A percentile compares a stretch with the other conserved stretches of the same genome.
Conservation (phyloP, 2,113 vertebrate genomes). For the Xiphias gladius region DNA sequence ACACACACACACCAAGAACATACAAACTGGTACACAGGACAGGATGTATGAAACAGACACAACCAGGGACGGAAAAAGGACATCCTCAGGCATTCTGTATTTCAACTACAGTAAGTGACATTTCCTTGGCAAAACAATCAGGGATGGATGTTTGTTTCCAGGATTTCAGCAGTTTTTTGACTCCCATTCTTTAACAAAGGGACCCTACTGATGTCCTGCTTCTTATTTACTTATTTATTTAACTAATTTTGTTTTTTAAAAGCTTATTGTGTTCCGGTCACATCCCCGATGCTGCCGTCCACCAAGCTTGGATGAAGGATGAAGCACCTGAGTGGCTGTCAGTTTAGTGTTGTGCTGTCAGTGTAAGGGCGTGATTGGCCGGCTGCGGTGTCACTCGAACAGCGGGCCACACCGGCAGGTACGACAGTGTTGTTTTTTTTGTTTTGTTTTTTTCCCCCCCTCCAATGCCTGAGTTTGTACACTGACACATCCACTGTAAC, state of each 20-base stretch:
- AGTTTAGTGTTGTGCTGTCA: slow-evolving; percentile 41
- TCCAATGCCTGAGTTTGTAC: neutral
- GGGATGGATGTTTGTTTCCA: slow-evolving; percentile 63
- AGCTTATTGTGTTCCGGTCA: slow-evolving; percentile 46
- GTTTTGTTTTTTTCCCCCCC: too few species aligned
- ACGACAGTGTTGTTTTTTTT: neutral
- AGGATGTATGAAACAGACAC: slow-evolving; percentile 73
- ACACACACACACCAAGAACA: slow-evolving; percentile 39
- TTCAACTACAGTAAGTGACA: slow-evolving; percentile 71
- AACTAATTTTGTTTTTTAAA: neutral
- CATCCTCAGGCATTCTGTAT: slow-evolving; percentile 75
- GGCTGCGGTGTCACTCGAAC: slow-evolving; percentile 24
- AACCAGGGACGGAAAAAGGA: slow-evolving; percentile 71
- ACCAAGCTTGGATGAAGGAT: slow-evolving; percentile 10
- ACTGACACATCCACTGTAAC: neutral
- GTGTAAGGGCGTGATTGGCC: slow-evolving; percentile 15
- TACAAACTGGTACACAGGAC: slow-evolving; percentile 52
- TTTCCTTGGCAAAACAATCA: slow-evolving; percentile 78
- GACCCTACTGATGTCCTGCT: slow-evolving; percentile 45
- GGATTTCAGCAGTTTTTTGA: slow-evolving; percentile 45
- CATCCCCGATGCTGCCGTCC: slow-evolving; percentile 11
- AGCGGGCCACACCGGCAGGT: neutral
- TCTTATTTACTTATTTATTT: slow-evolving; percentile 17
- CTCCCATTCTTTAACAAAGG: slow-evolving; percentile 29
- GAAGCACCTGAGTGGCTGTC: slow-evolving; percentile 21